These are phyloP conservation scores for Onychomys leucogaster DNA, from an alignment of 2,797 vertebrate species.

Conservation along the genomic window DNA sequence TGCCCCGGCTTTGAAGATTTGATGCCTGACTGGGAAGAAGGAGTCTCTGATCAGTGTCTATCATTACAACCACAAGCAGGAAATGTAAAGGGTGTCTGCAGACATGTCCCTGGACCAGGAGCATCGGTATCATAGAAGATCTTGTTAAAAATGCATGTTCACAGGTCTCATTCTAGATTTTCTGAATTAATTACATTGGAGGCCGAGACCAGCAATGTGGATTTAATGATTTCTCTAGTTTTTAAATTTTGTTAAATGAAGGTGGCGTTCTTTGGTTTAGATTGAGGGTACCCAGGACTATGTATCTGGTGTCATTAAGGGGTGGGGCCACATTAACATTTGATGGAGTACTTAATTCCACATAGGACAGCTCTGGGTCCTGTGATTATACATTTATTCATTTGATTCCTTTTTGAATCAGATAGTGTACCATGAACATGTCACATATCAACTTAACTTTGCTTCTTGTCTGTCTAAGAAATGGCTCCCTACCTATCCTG, in stretches of 20 bases:
- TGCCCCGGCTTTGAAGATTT: neutral
- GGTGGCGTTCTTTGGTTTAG: neutral
- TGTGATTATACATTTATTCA: neutral
- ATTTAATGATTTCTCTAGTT: neutral
- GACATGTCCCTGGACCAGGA: neutral
- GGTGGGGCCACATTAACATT: neutral
- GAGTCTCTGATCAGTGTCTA: neutral
- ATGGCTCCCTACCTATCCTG: neutral
- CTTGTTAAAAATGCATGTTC: neutral
- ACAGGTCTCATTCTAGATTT: neutral
- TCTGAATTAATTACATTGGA: neutral
- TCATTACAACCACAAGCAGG: neutral
- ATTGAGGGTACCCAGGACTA: neutral
- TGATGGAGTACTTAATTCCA: neutral
- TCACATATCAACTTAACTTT: neutral
- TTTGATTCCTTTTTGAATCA: neutral
- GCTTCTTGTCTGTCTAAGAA: slow-evolving; percentile 20
- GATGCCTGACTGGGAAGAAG: neutral
- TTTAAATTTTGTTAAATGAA: neutral
- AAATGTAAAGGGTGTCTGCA: no score
- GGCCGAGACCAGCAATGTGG: neutral
- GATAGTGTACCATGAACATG: neutral
- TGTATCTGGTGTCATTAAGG: neutral
- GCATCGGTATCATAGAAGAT: neutral
- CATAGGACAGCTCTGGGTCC: neutral